phyloP scores from a whole-genome alignment of 2,797 vertebrate species.

The Pseudopleuronectes americanus region DNA sequence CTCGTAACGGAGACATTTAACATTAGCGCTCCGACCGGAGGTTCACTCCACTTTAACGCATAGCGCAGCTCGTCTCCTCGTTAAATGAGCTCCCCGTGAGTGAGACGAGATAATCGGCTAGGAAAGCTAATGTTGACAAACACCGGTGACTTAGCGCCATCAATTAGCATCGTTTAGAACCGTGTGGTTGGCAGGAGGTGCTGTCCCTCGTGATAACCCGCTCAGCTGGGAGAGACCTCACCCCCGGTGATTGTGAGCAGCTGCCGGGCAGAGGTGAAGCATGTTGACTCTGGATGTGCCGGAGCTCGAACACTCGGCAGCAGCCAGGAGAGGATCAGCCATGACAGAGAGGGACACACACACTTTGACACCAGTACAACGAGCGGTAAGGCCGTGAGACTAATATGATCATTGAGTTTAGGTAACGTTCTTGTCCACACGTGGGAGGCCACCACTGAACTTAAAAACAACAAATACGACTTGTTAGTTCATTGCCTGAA shows the following conservation, averaged over 20 bases:
- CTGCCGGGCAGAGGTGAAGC: slow-evolving; percentile 26
- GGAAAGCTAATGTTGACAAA: slow-evolving; percentile 71
- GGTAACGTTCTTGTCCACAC: background rate
- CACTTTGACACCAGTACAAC: background rate
- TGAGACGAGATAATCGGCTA: slow-evolving; percentile 40
- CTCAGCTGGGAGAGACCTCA: background rate
- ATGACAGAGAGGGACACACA: slow-evolving; percentile 33
- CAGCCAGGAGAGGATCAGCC: slow-evolving; percentile 45
- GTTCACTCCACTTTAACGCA: background rate
- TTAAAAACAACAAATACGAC: background rate
- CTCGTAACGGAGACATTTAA: background rate
- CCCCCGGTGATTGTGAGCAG: background rate
- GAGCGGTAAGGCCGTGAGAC: background rate
- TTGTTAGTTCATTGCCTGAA: no score
- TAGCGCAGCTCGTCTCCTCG: background rate
- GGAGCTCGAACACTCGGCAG: slow-evolving; percentile 35
- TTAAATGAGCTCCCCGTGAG: slow-evolving; percentile 45
- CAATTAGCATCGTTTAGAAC: background rate
- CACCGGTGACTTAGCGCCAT: slow-evolving; percentile 26
- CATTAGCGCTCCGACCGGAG: background rate
- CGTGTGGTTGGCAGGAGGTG: background rate
- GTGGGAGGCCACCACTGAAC: background rate
- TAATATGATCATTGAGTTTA: slow-evolving; percentile 8
- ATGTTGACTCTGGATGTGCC: slow-evolving; percentile 49
- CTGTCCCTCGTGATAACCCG: background rate